Base-by-base conservation (phyloP, 2,888 invertebrate species). In the Antitype chi region DNA sequence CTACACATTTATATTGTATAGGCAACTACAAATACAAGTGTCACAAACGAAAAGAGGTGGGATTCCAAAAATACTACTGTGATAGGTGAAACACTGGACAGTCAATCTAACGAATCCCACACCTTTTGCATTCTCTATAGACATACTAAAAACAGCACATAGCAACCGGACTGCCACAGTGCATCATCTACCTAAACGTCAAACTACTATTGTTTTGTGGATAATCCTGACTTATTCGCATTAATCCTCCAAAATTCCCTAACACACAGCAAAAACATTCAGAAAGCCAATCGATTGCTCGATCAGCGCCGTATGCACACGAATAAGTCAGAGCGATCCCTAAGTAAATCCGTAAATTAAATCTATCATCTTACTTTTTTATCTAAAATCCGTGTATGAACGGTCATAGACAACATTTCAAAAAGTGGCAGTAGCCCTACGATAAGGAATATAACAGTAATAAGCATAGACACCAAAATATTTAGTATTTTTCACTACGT, bases 41-140 rank as follows among this genome's bases (percentile, higher is more conserved):
- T 84, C 69, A 74, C 68, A 67, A 76, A 70, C 62, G 73, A 83
- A 73, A 80, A 76, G 72, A 77, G 81, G 81, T 72, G 83, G 83
- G 85, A 70, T 72, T 84, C 28, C 20, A 72, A 74, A 84, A 81
- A 78, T 84, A 81, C 83, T 81, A 83, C 66, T 62, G 73, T 57
- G 80, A 63, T 62, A 73, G 67, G 63, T 74, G 43, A 84, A 20
- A 71, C 83, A 81, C 64, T 59, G n/a, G 73, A 53, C 81, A 72
- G 71, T 13, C 64, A 38, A 64, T 57, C 25, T 5, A 23, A 63
- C 49, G 53, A 69, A 49, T 60, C 52, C 66, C 80, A 74, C 57
- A 75, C 68, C 63, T 59, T 38, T 68, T 62, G 47, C 55, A 38
- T 57, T 73, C 53, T 73, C 43, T 15, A 64, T 32, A 43, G 13